A percentile compares a stretch with the other conserved stretches of the same genome.
phyloP scores from a whole-genome alignment of 2,888 invertebrate genomes.

The Teinopalpus imperialis region DNA sequence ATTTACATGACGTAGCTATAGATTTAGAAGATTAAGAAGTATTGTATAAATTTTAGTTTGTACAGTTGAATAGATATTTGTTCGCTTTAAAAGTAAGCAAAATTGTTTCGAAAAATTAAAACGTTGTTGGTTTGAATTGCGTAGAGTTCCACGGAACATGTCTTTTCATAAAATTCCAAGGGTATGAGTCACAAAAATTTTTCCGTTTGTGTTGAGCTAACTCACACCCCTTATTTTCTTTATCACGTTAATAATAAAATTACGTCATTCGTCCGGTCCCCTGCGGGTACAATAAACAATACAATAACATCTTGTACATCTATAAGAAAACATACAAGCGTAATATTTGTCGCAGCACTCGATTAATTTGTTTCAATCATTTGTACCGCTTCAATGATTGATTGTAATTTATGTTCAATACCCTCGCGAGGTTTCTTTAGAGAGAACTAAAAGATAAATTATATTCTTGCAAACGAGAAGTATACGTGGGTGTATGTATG shows the following conservation, averaged over 20 bases:
- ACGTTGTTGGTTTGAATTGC: too few relatives aligned
- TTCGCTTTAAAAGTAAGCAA: too few relatives aligned
- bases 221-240: constrained; percentile 21
- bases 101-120: too few relatives aligned
- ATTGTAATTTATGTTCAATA: constrained; percentile 29
- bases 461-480: constrained; percentile 5
- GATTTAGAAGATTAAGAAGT: too few relatives aligned
- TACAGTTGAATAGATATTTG: too few relatives aligned
- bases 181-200: too few relatives aligned
- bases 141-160: too few relatives aligned
- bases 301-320: constrained; percentile 16
- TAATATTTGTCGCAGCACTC: too few relatives aligned
- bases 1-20: too few relatives aligned
- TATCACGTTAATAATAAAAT: constrained; percentile 21
- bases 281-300: constrained; percentile 7
- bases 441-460: background rate
- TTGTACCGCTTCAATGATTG: constrained; percentile 53
- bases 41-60: too few relatives aligned
- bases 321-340: constrained; percentile 15
- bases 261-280: constrained; percentile 20
- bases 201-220: too few relatives aligned
- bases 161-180: too few relatives aligned
- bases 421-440: constrained; percentile 13
- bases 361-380: constrained; percentile 38
- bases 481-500: constrained; percentile 8